Evolutionary conservation across 1,140 invertebrate species (phyloP).

Genomic region (Cylas formicarius): DNA sequence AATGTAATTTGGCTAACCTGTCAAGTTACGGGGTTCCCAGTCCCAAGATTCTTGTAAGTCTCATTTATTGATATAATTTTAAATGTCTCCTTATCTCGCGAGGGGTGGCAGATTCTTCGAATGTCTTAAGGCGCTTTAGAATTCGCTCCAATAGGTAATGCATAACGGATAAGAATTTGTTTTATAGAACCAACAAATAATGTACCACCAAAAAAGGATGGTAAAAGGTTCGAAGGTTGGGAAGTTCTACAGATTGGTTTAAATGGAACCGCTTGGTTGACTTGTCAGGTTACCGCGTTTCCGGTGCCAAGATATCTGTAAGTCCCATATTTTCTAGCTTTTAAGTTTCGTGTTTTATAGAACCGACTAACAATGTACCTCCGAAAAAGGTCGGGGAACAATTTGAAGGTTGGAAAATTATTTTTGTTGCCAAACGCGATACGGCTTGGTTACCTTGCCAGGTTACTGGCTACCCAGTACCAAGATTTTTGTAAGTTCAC

Average conservation of each 20-base stretch:
- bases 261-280: conserved; percentile 52
- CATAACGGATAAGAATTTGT: neutral
- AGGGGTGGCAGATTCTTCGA: neutral
- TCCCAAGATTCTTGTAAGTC: conserved; percentile 58
- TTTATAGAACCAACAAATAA: conserved; percentile 47
- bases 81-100: neutral
- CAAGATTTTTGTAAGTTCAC: conserved; percentile 59
- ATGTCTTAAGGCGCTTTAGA: neutral
- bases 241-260: conserved; percentile 56
- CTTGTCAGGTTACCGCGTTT: conserved; percentile 60
- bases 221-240: conserved; percentile 59
- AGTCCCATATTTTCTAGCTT: conserved; percentile 15
- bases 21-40: conserved; percentile 59
- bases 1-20: conserved; percentile 55
- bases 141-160: neutral
- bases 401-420: conserved; percentile 61
- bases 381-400: conserved; percentile 56
- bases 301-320: conserved; percentile 63
- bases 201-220: conserved; percentile 52
- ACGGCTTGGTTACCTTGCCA: conserved; percentile 59
- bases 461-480: conserved; percentile 60
- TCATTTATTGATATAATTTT: neutral
- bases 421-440: conserved; percentile 50
- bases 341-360: conserved; percentile 34
- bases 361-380: conserved; percentile 45